Percentiles rank a stretch among this genome's conserved stretches.
These are phyloP conservation scores for Cynocephalus volans DNA, from an alignment of 2,113 vertebrate genomes.

Conservation along the genomic window DNA sequence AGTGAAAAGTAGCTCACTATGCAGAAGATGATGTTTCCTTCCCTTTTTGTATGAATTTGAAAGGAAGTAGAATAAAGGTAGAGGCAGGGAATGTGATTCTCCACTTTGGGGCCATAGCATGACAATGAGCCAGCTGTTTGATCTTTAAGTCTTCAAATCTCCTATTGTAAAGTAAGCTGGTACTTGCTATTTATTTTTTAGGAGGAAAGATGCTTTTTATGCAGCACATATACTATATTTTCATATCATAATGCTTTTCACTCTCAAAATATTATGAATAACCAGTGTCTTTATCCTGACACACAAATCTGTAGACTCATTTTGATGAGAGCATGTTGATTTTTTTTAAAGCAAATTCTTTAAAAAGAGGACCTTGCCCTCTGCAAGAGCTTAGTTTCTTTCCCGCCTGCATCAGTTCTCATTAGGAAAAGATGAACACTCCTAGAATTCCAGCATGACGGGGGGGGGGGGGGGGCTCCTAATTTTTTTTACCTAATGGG, in stretches of 20 bases:
- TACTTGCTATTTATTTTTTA: not conserved
- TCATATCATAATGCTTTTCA: accelerated
- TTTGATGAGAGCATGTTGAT: not conserved
- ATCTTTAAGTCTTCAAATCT: not conserved
- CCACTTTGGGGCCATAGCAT: not conserved
- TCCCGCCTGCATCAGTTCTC: not conserved
- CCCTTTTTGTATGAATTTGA: not conserved
- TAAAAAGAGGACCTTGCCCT: not conserved
- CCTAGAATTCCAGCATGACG: not conserved
- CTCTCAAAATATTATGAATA: not conserved
- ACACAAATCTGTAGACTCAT: not conserved
- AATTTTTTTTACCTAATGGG: accelerated
- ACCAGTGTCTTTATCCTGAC: not conserved
- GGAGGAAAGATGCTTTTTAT: not conserved
- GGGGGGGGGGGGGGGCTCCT: not conserved
- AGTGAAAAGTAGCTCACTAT: not conserved
- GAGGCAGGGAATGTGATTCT: not conserved
- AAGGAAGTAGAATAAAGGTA: not conserved
- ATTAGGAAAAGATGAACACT: not conserved
- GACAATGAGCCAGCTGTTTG: not conserved
- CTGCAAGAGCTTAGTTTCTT: not conserved
- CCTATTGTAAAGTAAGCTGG: not conserved
- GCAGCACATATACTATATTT: not conserved
- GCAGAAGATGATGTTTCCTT: not conserved
- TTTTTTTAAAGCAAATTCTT: not conserved